Base-by-base conservation (phyloP, 1,140 invertebrate species). In the Drosophila lacertosa region DNA sequence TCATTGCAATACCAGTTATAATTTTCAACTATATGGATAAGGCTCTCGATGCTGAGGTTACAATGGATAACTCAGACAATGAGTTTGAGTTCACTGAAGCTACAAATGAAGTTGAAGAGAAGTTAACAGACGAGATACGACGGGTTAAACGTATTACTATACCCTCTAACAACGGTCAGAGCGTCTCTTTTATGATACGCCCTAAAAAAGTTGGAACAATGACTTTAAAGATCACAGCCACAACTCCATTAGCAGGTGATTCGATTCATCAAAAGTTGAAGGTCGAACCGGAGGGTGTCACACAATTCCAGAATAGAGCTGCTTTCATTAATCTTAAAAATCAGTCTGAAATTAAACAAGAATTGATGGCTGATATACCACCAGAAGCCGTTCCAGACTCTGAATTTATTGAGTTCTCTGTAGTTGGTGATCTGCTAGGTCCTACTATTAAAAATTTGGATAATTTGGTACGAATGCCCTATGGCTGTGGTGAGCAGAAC, bases 401-500 rank as follows among this genome's bases (percentile, higher is more conserved):
- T 0, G 94, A 95, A 70, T 92, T 92, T 39, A 92, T 97, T 6
- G 94, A 95, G 91, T 93, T 96, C 39, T 94, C 95, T 7, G 94
- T 94, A 22, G 94, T 96, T 62, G 95, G 95, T 20, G 96, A 97
- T 91, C 93, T 97, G 18, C 88, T 97, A 20, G 96, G 96, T 3
- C 94, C 95, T 2, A 94, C 94, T 22, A 94, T 97, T n/a, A 93
- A 94, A 16, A 96, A 97, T 89, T 90, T 97, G 13, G 94, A 95
- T 15, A 94, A 94, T 65, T 91, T 99, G 9, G 94, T 99, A 9
- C 93, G 93, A 84, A 95, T 97, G 93, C 97, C 98, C 0, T 96
- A 95, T 73, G 97, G 97, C 2, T 99, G 98, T 92, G 97, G 97
- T 26, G 98, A 99, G 93, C 98, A 99, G 91, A 99, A 98, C 89